phyloP scores from a whole-genome alignment of 37 sponge, comb jelly and placozoan species.

The Tethya wilhelma region DNA sequence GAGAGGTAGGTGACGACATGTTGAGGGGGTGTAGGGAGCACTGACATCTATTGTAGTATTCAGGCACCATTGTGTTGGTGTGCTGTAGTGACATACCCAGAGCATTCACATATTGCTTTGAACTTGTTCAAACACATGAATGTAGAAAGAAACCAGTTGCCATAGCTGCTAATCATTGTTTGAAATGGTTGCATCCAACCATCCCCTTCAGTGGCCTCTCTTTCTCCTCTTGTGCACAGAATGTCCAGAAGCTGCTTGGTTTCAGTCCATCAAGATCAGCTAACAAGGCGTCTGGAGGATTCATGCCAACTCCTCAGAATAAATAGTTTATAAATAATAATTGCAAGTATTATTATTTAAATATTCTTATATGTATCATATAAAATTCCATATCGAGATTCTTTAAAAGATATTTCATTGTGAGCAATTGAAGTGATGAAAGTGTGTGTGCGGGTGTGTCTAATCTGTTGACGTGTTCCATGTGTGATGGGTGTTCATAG shows the following conservation, averaged over 20 bases:
- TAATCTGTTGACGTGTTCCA: too few relatives aligned
- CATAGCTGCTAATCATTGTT: too few relatives aligned
- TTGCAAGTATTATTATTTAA: neutral
- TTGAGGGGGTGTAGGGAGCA: too few relatives aligned
- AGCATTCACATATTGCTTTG: too few relatives aligned
- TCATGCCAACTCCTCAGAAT: constrained; percentile 24
- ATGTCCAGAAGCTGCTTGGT: constrained; percentile 76
- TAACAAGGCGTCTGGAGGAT: constrained; percentile 55
- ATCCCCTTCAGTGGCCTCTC: neutral
- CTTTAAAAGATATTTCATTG: too few relatives aligned
- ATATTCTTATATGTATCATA: neutral
- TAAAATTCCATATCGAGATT: neutral
- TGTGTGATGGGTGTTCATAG: neutral
- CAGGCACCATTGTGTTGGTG: too few relatives aligned
- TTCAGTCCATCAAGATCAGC: constrained; percentile 74
- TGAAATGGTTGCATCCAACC: neutral
- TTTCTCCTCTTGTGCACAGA: constrained; percentile 31
- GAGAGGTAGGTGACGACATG: constrained; percentile 97
- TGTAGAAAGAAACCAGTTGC: too few relatives aligned
- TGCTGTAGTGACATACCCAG: too few relatives aligned
- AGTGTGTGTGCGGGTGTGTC: too few relatives aligned
- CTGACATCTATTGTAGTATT: too few relatives aligned
- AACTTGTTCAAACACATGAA: too few relatives aligned
- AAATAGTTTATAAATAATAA: neutral
- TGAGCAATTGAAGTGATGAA: too few relatives aligned